Evolutionary conservation across 2,113 vertebrate species (phyloP).

Genomic region (Cavia porcellus): DNA sequence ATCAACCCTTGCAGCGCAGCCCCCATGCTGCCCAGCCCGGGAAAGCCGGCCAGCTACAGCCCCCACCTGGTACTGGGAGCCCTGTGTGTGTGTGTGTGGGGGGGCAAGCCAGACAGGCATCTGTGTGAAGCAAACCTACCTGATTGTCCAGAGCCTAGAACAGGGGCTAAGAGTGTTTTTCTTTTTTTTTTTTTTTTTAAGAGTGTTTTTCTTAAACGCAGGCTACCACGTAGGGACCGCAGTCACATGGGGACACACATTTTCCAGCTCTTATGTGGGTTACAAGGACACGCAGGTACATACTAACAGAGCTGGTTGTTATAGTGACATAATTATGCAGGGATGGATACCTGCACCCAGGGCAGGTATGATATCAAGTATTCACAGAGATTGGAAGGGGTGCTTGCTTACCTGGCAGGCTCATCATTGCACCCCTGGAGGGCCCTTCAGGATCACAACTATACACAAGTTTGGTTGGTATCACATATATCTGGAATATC

Average conservation of each 20-base stretch:
- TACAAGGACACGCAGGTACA: not conserved
- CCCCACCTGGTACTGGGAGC: constrained; percentile 83
- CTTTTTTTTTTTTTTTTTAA: too few species aligned
- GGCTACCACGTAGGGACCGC: not conserved
- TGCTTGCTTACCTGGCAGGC: not conserved
- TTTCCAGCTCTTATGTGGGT: not conserved
- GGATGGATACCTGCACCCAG: not conserved
- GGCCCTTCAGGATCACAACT: not conserved
- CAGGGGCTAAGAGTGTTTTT: not conserved
- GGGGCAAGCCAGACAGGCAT: not conserved
- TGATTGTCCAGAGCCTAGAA: not conserved
- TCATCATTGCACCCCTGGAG: not conserved
- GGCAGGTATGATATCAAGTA: too few species aligned
- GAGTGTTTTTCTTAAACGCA: not conserved
- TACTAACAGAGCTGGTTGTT: not conserved
- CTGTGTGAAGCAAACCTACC: not conserved
- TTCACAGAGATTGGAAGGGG: not conserved
- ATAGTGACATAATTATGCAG: not conserved
- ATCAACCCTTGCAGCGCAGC: constrained; percentile 94
- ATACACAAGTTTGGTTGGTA: not conserved
- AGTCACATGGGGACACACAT: not conserved
- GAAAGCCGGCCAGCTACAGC: constrained; percentile 93
- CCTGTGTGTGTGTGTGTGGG: not conserved
- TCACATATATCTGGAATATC: not conserved
- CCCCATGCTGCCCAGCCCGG: constrained; percentile 92